Evolutionary conservation across 1,140 invertebrate genomes (phyloP).

Genomic region (Microplitis demolitor): DNA sequence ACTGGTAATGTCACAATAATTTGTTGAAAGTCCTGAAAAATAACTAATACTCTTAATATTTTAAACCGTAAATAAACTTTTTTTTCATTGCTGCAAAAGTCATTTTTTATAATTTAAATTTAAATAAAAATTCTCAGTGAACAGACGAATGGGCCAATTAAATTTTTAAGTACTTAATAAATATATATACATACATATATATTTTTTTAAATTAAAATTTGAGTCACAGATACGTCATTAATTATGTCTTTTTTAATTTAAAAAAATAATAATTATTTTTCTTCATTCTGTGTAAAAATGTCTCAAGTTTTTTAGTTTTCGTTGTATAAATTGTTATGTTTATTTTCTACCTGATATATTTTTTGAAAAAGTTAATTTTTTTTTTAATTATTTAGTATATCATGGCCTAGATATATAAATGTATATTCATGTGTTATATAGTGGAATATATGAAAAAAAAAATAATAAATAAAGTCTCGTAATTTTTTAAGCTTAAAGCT

Average conservation of each 20-base stretch:
- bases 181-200: not conserved
- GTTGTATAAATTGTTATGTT: not conserved
- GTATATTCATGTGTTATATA: not conserved
- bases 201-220: no score
- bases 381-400: not conserved
- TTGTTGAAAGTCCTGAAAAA: slow-evolving; percentile 4
- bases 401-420: not conserved
- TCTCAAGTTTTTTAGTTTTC: not conserved
- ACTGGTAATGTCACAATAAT: slow-evolving; percentile 16
- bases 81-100: not conserved
- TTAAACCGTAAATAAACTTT: not conserved
- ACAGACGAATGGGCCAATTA: slow-evolving; percentile 5
- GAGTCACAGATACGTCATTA: no score
- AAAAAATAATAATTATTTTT: not conserved
- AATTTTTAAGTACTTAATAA: slow-evolving; percentile 17
- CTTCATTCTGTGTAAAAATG: not conserved
- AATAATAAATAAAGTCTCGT: not conserved
- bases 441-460: not conserved
- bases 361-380: not conserved
- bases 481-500: no score
- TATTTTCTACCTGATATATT: not conserved
- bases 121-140: not conserved
- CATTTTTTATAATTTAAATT: not conserved
- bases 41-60: not conserved
- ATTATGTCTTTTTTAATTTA: no score